Evolutionary conservation across 2,888 invertebrate genomes (phyloP).

Genomic region (Meloe dianella): DNA sequence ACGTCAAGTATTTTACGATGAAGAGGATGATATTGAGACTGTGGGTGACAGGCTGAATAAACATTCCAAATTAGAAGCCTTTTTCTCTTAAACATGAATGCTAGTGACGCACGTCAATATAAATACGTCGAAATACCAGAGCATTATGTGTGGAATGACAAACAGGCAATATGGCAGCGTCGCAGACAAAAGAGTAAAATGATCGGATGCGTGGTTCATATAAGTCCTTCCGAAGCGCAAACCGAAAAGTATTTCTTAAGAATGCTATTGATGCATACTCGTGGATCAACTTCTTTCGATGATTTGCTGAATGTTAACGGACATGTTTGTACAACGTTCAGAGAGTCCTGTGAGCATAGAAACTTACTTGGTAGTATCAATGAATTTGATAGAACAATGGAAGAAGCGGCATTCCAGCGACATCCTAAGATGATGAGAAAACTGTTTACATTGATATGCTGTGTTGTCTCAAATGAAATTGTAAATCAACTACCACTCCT

Average conservation of each 20-base stretch:
- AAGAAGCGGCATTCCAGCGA: slow-evolving; percentile 39
- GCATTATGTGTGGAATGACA: no score
- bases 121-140: slow-evolving; percentile 35
- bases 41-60: no score
- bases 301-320: slow-evolving; percentile 41
- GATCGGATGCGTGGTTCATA: no score
- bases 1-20: no score
- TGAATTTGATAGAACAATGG: slow-evolving; percentile 41
- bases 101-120: slow-evolving; percentile 31
- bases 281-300: slow-evolving; percentile 29
- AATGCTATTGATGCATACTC: no score
- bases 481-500: slow-evolving; percentile 6
- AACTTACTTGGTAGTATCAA: slow-evolving; percentile 46
- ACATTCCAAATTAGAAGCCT: slow-evolving; percentile 39
- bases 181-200: no score
- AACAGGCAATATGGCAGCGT: no score
- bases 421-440: slow-evolving; percentile 45
- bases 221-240: slow-evolving; percentile 28
- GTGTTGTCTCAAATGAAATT: not conserved
- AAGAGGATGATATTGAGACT: no score
- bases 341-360: slow-evolving; percentile 23
- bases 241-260: slow-evolving; percentile 33
- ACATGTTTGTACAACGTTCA: slow-evolving; percentile 40
- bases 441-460: no score
- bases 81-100: slow-evolving; percentile 40